Evolutionary conservation across 2,113 vertebrate species (phyloP).

Genomic region (Caretta caretta): DNA sequence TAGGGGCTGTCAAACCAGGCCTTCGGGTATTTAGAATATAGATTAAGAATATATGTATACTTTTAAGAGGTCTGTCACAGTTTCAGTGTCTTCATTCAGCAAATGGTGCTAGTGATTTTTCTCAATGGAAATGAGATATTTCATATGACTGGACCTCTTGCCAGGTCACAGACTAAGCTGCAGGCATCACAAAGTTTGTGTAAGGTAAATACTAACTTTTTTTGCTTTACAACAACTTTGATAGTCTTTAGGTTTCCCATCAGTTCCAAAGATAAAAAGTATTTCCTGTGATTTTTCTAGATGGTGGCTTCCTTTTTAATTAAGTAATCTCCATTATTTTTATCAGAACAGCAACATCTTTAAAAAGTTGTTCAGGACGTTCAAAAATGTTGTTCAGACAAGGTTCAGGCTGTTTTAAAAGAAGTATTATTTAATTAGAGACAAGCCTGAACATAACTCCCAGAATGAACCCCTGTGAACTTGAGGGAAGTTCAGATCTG

Average conservation of each 20-base stretch:
- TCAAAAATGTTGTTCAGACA: background rate
- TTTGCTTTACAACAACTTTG: no score
- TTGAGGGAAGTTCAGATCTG: background rate
- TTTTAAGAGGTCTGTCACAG: background rate
- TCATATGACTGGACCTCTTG: background rate
- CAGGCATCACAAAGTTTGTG: accelerated
- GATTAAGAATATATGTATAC: background rate
- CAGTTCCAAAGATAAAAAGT: no score
- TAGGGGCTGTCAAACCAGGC: background rate
- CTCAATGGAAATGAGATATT: background rate
- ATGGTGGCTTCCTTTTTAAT: background rate
- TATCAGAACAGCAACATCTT: background rate
- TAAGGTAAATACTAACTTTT: accelerated
- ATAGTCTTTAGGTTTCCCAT: no score
- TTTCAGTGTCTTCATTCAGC: background rate
- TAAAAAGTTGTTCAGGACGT: background rate
- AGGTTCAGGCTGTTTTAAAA: background rate
- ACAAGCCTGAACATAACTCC: background rate
- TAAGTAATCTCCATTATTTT: background rate
- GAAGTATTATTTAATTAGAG: background rate
- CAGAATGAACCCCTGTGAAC: background rate
- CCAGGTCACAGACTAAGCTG: background rate
- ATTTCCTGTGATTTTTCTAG: background rate
- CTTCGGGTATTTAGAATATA: background rate
- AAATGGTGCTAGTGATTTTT: background rate